Evolutionary conservation across 2,113 vertebrate species (phyloP).

Genomic region (Toxotes chatareus): DNA sequence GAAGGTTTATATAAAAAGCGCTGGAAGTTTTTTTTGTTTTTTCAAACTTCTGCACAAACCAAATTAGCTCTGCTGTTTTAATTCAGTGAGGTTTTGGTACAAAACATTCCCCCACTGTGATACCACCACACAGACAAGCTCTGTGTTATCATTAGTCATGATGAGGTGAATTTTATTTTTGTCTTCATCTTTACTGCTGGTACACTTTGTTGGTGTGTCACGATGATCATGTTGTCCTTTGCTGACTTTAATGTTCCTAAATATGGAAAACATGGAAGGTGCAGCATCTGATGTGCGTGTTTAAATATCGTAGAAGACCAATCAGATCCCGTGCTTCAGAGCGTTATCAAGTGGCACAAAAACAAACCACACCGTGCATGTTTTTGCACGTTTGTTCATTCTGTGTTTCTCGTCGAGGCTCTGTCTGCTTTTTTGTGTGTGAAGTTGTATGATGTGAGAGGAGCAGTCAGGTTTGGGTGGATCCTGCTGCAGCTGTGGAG

Average conservation of each 20-base stretch:
- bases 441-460: conserved; percentile 49
- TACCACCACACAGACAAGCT: neutral
- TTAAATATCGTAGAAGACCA: neutral
- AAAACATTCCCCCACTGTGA: neutral
- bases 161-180: neutral
- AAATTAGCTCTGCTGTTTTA: neutral
- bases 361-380: neutral
- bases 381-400: neutral
- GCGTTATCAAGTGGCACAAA: neutral
- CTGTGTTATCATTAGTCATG: neutral
- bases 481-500: conserved; percentile 52
- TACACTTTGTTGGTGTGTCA: neutral
- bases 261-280: neutral
- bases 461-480: conserved; percentile 55
- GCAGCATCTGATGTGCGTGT: neutral
- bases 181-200: neutral
- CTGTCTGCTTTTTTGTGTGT: conserved; percentile 22
- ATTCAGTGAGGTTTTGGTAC: neutral
- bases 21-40: too few relatives aligned
- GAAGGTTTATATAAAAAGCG: too few relatives aligned
- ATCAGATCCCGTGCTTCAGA: neutral
- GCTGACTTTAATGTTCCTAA: neutral
- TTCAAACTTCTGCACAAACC: too few relatives aligned
- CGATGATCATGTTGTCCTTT: neutral
- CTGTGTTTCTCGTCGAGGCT: neutral